A percentile compares a stretch with the other conserved stretches of the same genome.
These are phyloP conservation scores for Pseudorasbora parva DNA, from an alignment of 2,113 vertebrate genomes.

Conservation along the genomic window DNA sequence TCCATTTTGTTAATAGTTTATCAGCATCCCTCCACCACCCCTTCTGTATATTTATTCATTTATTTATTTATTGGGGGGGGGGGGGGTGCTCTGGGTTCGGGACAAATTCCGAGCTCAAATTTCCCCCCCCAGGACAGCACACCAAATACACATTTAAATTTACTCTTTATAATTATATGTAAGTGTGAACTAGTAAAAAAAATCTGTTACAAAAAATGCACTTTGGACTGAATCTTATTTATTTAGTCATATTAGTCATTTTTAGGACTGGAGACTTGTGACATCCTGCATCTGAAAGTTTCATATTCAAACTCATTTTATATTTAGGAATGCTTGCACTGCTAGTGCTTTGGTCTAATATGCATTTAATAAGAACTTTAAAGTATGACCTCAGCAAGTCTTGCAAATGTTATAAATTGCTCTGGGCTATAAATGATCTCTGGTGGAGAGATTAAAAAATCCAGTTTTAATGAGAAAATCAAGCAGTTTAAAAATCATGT, in stretches of 20 bases:
- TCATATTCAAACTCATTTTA: background rate
- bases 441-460: slow-evolving; percentile 1
- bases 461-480: slow-evolving; percentile 13
- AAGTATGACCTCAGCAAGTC: slow-evolving; percentile 2
- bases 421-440: background rate
- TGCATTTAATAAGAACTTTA: slow-evolving; percentile 12
- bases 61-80: too few relatives aligned
- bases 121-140: too few relatives aligned
- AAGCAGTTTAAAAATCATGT: background rate
- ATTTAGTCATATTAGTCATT: too few relatives aligned
- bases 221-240: background rate
- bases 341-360: background rate
- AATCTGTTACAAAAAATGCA: background rate
- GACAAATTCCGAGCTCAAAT: too few relatives aligned
- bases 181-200: too few relatives aligned
- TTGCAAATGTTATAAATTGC: background rate
- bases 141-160: too few relatives aligned
- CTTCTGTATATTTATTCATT: too few relatives aligned
- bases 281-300: background rate
- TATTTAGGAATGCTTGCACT: slow-evolving; percentile 1
- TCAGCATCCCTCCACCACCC: too few relatives aligned
- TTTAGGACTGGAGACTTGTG: background rate
- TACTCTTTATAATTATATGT: too few relatives aligned
- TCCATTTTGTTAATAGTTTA: too few relatives aligned
- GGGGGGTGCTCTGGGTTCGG: too few relatives aligned